These are phyloP conservation scores for Eudemis profundana DNA, from an alignment of 2,888 invertebrate species.

Conservation along the genomic window DNA sequence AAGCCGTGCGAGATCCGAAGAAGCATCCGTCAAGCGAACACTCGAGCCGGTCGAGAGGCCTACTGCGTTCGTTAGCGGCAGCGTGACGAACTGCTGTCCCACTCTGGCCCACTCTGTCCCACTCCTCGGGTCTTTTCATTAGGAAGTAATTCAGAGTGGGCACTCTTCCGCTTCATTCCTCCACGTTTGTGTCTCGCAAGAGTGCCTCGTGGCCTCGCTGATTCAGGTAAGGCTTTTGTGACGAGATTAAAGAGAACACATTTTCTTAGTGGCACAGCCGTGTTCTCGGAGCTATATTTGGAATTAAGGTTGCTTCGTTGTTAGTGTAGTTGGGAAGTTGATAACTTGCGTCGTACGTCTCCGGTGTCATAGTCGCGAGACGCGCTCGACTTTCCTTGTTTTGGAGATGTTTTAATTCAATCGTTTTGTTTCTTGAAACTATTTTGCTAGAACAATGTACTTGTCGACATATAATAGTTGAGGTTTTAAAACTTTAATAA, in stretches of 20 bases:
- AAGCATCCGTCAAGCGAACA: conserved; percentile 61
- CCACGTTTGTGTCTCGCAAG: conserved; percentile 74
- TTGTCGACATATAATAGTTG: neutral
- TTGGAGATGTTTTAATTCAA: conserved; percentile 31
- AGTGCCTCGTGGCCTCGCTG: conserved; percentile 76
- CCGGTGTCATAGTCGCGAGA: conserved; percentile 42
- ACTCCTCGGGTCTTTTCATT: conserved; percentile 83
- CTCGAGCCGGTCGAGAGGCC: conserved; percentile 72
- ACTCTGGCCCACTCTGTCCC: conserved; percentile 67
- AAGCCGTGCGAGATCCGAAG: conserved; percentile 52
- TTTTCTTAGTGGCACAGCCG: conserved; percentile 69
- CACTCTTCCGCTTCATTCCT: conserved; percentile 84
- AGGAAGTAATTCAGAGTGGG: conserved; percentile 84
- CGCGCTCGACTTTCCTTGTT: conserved; percentile 35
- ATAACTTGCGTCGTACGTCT: conserved; percentile 40
- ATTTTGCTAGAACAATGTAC: neutral
- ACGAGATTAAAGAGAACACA: conserved; percentile 83
- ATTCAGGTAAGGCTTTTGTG: conserved; percentile 84
- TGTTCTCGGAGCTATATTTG: conserved; percentile 76
- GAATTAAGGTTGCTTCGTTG: conserved; percentile 62
- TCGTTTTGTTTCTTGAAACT: conserved; percentile 3
- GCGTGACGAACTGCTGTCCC: conserved; percentile 72
- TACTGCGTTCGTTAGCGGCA: conserved; percentile 82
- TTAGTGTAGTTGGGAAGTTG: conserved; percentile 51
- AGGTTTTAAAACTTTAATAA: neutral